A percentile compares a stretch with the other conserved stretches of the same genome.
Conservation (phyloP, 2,797 vertebrate genomes). For the Liparis tanakae region DNA sequence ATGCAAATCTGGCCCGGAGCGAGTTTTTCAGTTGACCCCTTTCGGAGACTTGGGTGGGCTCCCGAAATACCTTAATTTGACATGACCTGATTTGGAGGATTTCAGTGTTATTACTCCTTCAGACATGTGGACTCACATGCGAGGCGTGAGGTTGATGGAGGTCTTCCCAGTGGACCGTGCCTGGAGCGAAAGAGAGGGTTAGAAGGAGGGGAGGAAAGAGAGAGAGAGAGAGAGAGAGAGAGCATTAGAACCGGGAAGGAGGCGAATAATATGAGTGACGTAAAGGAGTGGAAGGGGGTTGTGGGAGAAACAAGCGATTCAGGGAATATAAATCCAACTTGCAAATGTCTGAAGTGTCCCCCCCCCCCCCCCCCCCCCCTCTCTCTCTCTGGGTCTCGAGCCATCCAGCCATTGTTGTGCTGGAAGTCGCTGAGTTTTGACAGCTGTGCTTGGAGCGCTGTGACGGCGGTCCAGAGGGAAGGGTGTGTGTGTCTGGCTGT, state of each 20-base stretch:
- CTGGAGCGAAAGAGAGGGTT: slow-evolving; percentile 52
- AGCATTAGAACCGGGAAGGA: slow-evolving; percentile 17
- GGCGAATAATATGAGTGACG: slow-evolving; percentile 45
- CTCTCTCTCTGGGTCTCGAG: slow-evolving; percentile 59
- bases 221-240: slow-evolving; percentile 32
- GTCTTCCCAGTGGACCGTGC: slow-evolving; percentile 66
- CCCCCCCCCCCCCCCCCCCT: no score
- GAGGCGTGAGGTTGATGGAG: slow-evolving; percentile 74
- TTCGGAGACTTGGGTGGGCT: slow-evolving; percentile 76
- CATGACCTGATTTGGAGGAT: slow-evolving; percentile 80
- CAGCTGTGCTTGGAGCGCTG: slow-evolving; percentile 84
- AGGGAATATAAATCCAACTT: slow-evolving; percentile 40
- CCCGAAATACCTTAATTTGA: slow-evolving; percentile 80
- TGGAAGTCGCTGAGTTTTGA: slow-evolving; percentile 84
- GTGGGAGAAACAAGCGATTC: background rate
- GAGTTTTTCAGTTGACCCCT: slow-evolving; percentile 66
- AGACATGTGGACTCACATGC: slow-evolving; percentile 74
- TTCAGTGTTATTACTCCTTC: slow-evolving; percentile 73
- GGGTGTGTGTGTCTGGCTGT: slow-evolving; percentile 80
- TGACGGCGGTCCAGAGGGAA: slow-evolving; percentile 81
- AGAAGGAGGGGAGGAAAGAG: slow-evolving; percentile 20
- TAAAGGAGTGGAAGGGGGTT: slow-evolving; percentile 5
- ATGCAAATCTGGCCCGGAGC: slow-evolving; percentile 69
- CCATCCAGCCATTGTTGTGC: slow-evolving; percentile 75
- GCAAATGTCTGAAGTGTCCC: slow-evolving; percentile 35